A percentile compares a stretch with the other conserved stretches of the same genome.
Evolutionary conservation across 1,140 invertebrate genomes (phyloP).

Genomic region (Vanessa tameamea): DNA sequence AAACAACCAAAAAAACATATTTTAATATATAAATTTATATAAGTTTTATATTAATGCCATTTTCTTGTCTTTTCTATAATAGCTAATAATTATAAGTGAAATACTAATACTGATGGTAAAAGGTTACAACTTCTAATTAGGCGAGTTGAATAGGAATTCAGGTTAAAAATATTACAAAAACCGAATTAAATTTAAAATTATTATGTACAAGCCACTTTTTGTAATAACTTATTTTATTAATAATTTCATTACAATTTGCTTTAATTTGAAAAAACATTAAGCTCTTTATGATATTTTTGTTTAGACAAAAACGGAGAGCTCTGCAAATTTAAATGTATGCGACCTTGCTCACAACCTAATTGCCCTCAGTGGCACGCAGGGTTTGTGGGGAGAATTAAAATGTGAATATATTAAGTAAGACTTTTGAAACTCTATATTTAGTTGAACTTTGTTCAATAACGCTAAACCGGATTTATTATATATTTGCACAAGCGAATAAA

Average conservation of each 20-base stretch:
- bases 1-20: no score
- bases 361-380: slow-evolving; percentile 7
- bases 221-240: no score
- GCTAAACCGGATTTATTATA: background rate
- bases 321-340: slow-evolving; percentile 11
- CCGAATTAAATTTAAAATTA: no score
- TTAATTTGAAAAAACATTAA: background rate
- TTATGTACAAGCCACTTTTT: no score
- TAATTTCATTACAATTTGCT: background rate
- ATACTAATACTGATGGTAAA: no score
- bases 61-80: no score
- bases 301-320: background rate
- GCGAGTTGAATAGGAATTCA: no score
- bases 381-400: background rate
- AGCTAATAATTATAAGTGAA: no score
- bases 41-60: no score
- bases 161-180: no score
- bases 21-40: no score
- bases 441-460: background rate
- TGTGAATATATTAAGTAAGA: slow-evolving; percentile 10
- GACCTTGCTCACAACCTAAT: slow-evolving; percentile 13
- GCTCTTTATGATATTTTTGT: background rate
- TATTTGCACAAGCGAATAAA: background rate
- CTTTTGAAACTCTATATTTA: background rate
- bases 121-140: no score